phyloP scores from a whole-genome alignment of 2,113 vertebrate genomes.

The Lycocorax pyrrhopterus region DNA sequence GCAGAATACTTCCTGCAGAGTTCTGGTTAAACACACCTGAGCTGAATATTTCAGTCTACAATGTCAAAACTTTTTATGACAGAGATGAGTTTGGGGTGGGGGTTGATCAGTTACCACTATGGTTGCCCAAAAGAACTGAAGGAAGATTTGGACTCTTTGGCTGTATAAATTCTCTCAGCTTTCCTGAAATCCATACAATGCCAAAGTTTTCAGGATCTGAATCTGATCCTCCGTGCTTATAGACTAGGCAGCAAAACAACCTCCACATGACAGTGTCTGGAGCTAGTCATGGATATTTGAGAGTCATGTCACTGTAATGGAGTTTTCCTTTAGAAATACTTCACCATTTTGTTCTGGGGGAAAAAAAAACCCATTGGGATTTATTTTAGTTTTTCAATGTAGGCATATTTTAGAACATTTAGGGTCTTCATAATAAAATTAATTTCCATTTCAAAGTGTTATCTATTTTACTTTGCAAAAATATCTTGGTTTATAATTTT shows the following conservation, averaged over 20 bases:
- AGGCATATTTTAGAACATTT: background rate
- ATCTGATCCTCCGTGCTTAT: background rate
- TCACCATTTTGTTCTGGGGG: background rate
- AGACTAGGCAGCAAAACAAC: background rate
- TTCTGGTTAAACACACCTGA: background rate
- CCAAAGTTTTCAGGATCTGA: background rate
- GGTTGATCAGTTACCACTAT: background rate
- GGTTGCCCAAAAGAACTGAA: background rate
- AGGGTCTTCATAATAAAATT: background rate
- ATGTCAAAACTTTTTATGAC: background rate
- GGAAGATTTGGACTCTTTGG: background rate
- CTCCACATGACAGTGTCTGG: background rate
- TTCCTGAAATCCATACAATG: background rate
- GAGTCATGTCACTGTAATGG: background rate
- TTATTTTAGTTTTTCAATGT: background rate
- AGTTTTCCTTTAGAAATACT: background rate
- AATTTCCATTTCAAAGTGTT: background rate
- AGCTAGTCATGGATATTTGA: background rate
- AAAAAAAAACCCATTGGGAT: background rate
- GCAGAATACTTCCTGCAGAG: background rate
- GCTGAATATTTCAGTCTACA: background rate
- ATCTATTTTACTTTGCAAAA: background rate
- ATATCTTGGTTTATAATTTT: background rate
- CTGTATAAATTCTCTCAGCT: background rate
- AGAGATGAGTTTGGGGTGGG: rapidly evolving